Evolutionary conservation across 2,113 vertebrate genomes (phyloP), one percentile per base, ranked within the genome.

Genomic region (Salvator merianae): DNA sequence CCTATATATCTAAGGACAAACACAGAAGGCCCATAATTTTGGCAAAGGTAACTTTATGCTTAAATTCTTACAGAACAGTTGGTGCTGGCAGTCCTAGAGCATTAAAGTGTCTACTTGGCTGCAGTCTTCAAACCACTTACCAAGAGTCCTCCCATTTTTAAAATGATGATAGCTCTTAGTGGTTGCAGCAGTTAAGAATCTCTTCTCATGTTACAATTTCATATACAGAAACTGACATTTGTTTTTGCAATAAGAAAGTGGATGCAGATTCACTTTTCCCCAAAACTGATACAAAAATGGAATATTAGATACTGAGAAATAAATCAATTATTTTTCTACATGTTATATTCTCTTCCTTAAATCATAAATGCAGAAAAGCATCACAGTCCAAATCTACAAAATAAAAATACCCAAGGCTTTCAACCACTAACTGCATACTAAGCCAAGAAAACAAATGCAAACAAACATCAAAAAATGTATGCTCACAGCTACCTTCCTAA

Each of bases 51-150:
- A 43, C 66, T 62, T 77, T 71, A 71, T 47, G 38, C 55, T 79
- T 50, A n/a, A 32, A 79, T 79, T 79, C 55, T 73, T 85, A 63
- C 7, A 79, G 76, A 79, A 73, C 69, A 72, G 77, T 71, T 73
- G 77, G 32, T 85, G 69, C 34, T 85, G 77, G 77, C 83, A 79
- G 55, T 38, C 32, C 50, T 63, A 79, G 43, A 85, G 40, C 38
- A 85, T 85, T 79, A 85, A 68, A 85, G 83, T 85, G 77, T 79
- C 68, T 79, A 73, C 77, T 85, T 85, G 83, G 83, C 83, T 50
- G 55, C 55, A 50, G 83, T 85, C 18, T 65, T 79, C 38, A 85
- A 85, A 85, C 69, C 83, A 85, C 77, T 85, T 79, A 79, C 40
- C 50, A 55, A 63, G 26, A 79, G 59, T 70, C 72, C 77, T 73